Evolutionary conservation across 2,113 vertebrate species (phyloP), one percentile per base, ranked within the genome.

Genomic region (Rhabdomys dilectus): DNA sequence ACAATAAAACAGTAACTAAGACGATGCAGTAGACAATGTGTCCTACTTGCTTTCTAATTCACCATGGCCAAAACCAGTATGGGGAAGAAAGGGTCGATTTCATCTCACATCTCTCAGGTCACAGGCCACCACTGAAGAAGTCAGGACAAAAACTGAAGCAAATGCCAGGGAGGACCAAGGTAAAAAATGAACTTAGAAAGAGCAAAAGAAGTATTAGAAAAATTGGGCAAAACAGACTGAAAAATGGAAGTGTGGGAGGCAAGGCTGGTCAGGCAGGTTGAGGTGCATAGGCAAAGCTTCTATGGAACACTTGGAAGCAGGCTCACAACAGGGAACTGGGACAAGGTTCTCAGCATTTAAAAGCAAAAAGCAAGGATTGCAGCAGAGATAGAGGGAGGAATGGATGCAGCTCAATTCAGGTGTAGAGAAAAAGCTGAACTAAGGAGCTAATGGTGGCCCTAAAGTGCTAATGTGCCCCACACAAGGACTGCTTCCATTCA

Each of bases 401-500:
- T n/a, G 60, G 51, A 77, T 77, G 73, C 62, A 26, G 62, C 92
- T 93, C 31, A 93, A 19, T 56, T 93, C 77, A 94, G 76, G 39
- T 45, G 8, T 8, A 73, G 36, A 95, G 96, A 45, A 94, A 96
- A 94, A 92, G 42, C 5, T 73, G 68, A 86, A 24, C 45, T 88
- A 53, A 87, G 42, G 9, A 73, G 34, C 70, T 22, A 80, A 86
- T 78, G 91, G 77, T 88, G 31, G 95, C 64, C 81, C 53, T 56
- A 90, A 86, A 31, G 88, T 36, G 89, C 68, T 51, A 78, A 77
- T 1, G 34, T 77, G 1, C 60, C 91, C 89, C 89, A 91, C 3
- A 85, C 17, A 91, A 10, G 62, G 51, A 90, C 89, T 91, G 91
- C 84, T 91, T 89, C 94, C 45, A 96, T 26, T 92, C 53, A 89